Evolutionary conservation across 2,113 vertebrate species (phyloP), one percentile per base, ranked within the genome.

Genomic region (Eolophus roseicapilla): DNA sequence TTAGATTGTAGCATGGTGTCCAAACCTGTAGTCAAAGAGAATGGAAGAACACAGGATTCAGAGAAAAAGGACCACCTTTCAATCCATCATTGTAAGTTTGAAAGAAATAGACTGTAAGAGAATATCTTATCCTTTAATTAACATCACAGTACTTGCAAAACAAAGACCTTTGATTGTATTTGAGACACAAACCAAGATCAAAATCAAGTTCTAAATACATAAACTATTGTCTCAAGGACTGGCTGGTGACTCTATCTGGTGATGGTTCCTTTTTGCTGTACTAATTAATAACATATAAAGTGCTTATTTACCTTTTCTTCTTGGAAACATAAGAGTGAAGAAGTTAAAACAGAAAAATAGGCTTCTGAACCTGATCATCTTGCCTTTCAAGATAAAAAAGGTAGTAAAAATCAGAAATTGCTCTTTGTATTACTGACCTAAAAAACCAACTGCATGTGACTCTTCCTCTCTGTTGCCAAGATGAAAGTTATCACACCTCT

Each of bases 51-150:
- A 10, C 19, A 43, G 33, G 37, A 49, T n/a, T 17, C 24, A 49
- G 31, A 75, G 37, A 35, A 81, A 84, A 19, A 50, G 21, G n/a
- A 67, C 23, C 13, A 59, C 19, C 12, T 57, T 62, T 82, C 27
- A 74, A 44, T 41, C 16, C 9, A 17, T 27, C 6, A 14, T 33
- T 0, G 0, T 25, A 46, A 5, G 1, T 37, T 14, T 25, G n/a
- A 57, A 5, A 78, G 18, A 63, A 69, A 60, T 3, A 46, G 3
- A 6, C 14, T n/a, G 10, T 21, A 50, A 75, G 33, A 65, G 8
- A 19, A 4, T 63, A 23, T 52, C 74, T 84, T 57, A 14, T n/a
- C 11, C 10, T 65, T 62, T 59, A 27, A 24, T 59, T 55, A 13
- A 18, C 16, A 52, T 59, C 8, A 13, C 7, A 12, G 10, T 52